phyloP scores from a whole-genome alignment of 2,797 vertebrate genomes.

The Mormyrus hasselquistii region DNA sequence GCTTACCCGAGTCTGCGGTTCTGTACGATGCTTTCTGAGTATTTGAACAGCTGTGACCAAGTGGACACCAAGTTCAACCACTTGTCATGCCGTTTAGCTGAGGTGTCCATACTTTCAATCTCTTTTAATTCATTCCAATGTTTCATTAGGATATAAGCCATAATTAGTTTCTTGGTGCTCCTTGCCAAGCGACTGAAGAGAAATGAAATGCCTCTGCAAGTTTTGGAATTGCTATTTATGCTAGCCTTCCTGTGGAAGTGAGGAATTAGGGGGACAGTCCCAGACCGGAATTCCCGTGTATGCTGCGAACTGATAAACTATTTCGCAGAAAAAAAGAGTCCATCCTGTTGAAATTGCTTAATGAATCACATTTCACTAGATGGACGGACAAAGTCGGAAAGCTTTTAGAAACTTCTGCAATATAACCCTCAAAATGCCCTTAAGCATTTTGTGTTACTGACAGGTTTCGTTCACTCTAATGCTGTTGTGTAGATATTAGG shows the following conservation, averaged over 20 bases:
- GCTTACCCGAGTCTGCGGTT: not conserved
- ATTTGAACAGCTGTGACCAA: not conserved
- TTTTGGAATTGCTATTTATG: conserved; percentile 73
- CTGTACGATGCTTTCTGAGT: not conserved
- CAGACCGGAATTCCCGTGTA: conserved; percentile 79
- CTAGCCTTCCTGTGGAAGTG: conserved; percentile 69
- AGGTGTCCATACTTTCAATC: not conserved
- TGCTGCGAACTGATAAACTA: conserved; percentile 76
- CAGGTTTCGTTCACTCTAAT: not conserved
- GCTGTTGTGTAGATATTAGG: not conserved
- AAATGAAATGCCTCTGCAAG: conserved; percentile 52
- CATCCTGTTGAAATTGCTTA: conserved; percentile 29
- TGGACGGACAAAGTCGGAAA: not conserved
- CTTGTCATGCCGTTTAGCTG: not conserved
- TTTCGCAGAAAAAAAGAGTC: conserved; percentile 52
- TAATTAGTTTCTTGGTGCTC: not conserved
- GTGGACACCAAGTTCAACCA: not conserved
- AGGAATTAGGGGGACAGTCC: conserved; percentile 74
- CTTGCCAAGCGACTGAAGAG: conserved; percentile 30
- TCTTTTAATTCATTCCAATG: not conserved
- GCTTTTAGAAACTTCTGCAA: not conserved
- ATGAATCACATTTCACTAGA: conserved; percentile 32
- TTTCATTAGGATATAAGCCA: conserved; percentile 1
- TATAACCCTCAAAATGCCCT: not conserved
- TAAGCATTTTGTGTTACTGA: not conserved